These are phyloP conservation scores for Platysteira castanea DNA, from an alignment of 2,113 vertebrate genomes.

Conservation along the genomic window DNA sequence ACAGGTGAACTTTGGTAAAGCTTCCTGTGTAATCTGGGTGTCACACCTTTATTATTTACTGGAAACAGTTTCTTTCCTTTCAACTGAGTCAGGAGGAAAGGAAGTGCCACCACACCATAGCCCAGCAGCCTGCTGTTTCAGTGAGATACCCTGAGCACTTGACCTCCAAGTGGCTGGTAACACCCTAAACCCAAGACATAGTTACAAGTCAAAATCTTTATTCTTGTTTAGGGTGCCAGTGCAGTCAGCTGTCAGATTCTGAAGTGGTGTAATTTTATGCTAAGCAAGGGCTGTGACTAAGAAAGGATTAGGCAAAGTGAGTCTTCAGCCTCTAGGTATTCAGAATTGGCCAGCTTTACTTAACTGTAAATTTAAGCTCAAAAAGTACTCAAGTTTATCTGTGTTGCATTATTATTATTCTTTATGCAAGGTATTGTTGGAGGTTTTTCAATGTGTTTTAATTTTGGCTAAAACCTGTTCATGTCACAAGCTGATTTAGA, in stretches of 20 bases:
- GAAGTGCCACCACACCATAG: fast-evolving
- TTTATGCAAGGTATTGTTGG: neutral
- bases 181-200: neutral
- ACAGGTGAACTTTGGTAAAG: neutral
- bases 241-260: neutral
- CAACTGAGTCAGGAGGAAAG: neutral
- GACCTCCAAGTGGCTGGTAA: neutral
- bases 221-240: neutral
- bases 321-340: neutral
- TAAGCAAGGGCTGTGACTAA: neutral
- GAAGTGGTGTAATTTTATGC: neutral
- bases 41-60: neutral
- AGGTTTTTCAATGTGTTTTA: neutral
- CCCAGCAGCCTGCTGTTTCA: neutral
- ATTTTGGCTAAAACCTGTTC: neutral
- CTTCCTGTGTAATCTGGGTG: neutral
- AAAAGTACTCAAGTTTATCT: neutral
- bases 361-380: neutral
- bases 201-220: neutral
- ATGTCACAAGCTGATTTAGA: neutral
- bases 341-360: neutral
- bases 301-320: neutral
- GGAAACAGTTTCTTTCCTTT: neutral
- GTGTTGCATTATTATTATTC: neutral
- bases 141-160: neutral